Percentiles rank a stretch among this genome's conserved stretches.
These are phyloP conservation scores for Eucera pruinosa DNA, from an alignment of 2,888 invertebrate genomes.

Conservation along the genomic window DNA sequence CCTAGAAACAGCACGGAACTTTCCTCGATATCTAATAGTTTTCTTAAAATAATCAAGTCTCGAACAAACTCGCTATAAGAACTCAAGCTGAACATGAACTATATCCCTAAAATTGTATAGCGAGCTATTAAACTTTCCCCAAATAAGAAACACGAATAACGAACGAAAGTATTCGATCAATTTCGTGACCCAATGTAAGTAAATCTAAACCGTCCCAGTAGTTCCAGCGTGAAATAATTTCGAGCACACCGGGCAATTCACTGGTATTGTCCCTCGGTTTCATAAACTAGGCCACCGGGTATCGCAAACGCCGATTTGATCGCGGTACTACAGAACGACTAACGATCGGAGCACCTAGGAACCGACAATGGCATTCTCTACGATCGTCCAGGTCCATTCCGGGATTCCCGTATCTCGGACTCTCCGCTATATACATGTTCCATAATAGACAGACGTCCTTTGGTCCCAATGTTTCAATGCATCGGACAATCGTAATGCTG, in stretches of 20 bases:
- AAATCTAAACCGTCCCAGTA: too few relatives aligned
- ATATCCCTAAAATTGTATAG: too few relatives aligned
- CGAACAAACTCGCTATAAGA: too few relatives aligned
- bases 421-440: neutral
- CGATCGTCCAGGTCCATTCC: neutral
- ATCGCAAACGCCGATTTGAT: neutral
- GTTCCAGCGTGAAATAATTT: too few relatives aligned
- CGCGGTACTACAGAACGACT: neutral
- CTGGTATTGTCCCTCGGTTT: neutral
- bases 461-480: slow-evolving; percentile 33
- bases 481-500: slow-evolving; percentile 22
- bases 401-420: slow-evolving; percentile 7
- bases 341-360: neutral
- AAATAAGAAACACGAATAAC: too few relatives aligned
- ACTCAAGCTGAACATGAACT: too few relatives aligned
- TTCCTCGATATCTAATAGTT: too few relatives aligned
- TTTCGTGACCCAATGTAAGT: too few relatives aligned
- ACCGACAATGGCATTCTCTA: neutral
- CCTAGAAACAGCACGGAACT: too few relatives aligned
- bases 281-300: neutral
- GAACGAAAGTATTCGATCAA: too few relatives aligned
- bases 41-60: too few relatives aligned
- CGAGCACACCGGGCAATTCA: neutral
- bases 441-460: slow-evolving; percentile 4
- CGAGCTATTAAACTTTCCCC: too few relatives aligned